Conservation (phyloP, 2,888 invertebrate species). For the Andricus curvator region DNA sequence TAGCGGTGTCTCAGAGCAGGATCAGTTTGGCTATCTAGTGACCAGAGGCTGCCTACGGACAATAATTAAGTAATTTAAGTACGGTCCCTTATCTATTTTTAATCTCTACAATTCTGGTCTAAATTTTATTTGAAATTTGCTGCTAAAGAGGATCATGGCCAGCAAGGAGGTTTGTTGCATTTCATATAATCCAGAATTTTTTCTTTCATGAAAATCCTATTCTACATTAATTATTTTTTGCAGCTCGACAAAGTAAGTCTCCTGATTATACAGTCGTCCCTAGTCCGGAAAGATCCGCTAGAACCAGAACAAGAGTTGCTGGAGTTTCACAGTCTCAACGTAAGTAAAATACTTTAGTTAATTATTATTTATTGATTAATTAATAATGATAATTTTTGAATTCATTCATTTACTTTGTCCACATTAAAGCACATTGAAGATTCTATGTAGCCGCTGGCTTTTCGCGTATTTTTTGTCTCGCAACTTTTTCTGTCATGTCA, state of each 20-base stretch:
- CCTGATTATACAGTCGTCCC: conserved; percentile 80
- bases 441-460: too few species aligned
- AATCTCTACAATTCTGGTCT: neutral
- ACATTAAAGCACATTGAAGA: too few species aligned
- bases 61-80: too few species aligned
- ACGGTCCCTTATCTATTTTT: neutral
- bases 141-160: conserved; percentile 15
- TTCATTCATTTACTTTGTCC: too few species aligned
- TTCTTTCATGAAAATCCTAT: neutral
- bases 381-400: too few species aligned
- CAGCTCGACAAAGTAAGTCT: conserved; percentile 85
- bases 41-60: too few species aligned
- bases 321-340: conserved; percentile 96
- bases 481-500: too few species aligned
- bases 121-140: neutral
- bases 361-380: too few species aligned
- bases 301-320: conserved; percentile 83
- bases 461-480: too few species aligned
- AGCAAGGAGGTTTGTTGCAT: conserved; percentile 16
- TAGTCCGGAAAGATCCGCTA: conserved; percentile 82
- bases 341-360: conserved; percentile 79
- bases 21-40: too few species aligned
- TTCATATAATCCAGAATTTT: neutral
- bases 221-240: conserved; percentile 50
- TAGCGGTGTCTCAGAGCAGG: too few species aligned